A percentile compares a stretch with the other conserved stretches of the same genome.
Conservation (phyloP, 2,888 invertebrate genomes). For the Micoletzkya japonica region DNA sequence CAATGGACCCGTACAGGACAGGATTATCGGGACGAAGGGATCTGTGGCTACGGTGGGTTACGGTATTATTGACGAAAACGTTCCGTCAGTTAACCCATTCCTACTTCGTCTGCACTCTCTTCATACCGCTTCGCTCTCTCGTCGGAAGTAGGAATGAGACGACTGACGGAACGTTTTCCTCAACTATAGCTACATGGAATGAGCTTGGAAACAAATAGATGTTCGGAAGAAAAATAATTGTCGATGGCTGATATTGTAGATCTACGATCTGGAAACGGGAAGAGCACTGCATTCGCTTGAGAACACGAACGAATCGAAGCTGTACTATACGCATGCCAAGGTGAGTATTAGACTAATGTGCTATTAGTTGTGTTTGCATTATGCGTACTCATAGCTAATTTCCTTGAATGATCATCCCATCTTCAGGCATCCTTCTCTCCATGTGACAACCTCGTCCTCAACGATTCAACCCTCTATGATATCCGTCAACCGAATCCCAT, state of each 20-base stretch:
- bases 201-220: no score
- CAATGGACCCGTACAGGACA: slow-evolving; percentile 72
- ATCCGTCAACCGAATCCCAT: neutral
- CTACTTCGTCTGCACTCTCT: no score
- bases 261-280: slow-evolving; percentile 86
- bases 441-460: slow-evolving; percentile 14
- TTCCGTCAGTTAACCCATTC: no score
- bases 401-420: neutral
- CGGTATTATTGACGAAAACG: no score
- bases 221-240: no score
- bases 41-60: slow-evolving; percentile 76
- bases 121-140: no score
- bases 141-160: no score
- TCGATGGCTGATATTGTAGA: no score
- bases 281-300: slow-evolving; percentile 76
- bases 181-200: no score
- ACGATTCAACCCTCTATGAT: slow-evolving; percentile 20
- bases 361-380: neutral
- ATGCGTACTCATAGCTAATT: slow-evolving; percentile 2
- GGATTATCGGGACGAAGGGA: slow-evolving; percentile 84
- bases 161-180: no score
- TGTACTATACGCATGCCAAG: slow-evolving; percentile 60
- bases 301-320: slow-evolving; percentile 81
- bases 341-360: neutral
- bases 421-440: slow-evolving; percentile 25